phyloP scores from a whole-genome alignment of 2,797 vertebrate genomes.

The Merluccius polli region DNA sequence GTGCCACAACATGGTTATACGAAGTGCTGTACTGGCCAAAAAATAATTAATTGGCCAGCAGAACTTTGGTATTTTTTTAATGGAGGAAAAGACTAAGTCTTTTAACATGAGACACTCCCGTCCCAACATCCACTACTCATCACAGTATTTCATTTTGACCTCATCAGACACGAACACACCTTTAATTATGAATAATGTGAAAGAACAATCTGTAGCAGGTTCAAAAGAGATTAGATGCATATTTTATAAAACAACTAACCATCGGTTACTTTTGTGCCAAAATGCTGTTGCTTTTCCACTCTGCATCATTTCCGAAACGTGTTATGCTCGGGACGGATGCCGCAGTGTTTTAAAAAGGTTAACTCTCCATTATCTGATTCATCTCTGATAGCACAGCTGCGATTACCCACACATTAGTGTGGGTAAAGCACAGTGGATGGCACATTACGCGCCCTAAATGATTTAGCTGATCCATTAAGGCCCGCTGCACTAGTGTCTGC shows the following conservation, averaged over 20 bases:
- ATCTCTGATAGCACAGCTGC: slow-evolving; percentile 61
- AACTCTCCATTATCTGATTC: slow-evolving; percentile 68
- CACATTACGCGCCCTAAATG: slow-evolving; percentile 68
- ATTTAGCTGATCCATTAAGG: slow-evolving; percentile 75
- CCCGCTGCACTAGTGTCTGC: slow-evolving; percentile 52
- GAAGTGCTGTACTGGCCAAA: neutral
- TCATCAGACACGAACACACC: neutral
- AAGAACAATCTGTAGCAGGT: neutral
- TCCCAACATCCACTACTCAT: no score
- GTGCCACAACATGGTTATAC: neutral
- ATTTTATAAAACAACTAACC: neutral
- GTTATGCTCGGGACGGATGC: slow-evolving; percentile 47
- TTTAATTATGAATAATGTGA: neutral
- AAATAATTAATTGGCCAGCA: neutral
- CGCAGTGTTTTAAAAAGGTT: slow-evolving; percentile 67
- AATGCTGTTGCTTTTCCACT: neutral
- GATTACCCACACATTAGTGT: slow-evolving; percentile 76
- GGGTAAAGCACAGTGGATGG: slow-evolving; percentile 66
- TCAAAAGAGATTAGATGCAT: neutral
- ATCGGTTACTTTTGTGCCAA: slow-evolving; percentile 6
- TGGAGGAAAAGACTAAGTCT: neutral
- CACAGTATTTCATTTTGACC: neutral
- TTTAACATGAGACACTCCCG: neutral
- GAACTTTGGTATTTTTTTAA: neutral
- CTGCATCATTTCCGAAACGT: slow-evolving; percentile 30